Conservation (phyloP, 1,140 invertebrate genomes). For the Pygmarrhopalites habei region DNA sequence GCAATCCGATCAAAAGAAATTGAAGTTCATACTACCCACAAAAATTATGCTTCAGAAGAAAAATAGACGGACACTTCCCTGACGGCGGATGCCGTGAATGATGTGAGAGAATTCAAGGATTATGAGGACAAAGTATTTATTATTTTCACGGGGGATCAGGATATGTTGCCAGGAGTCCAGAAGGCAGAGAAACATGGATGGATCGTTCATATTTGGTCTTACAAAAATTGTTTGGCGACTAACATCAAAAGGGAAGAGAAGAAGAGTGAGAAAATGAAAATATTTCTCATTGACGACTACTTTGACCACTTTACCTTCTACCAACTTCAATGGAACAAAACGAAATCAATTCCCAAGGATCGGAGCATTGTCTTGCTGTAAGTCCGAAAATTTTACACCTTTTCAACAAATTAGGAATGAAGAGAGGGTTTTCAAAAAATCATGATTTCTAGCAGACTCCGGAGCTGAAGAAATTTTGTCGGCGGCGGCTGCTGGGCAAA, state of each 20-base stretch:
- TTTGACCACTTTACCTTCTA: constrained; percentile 27
- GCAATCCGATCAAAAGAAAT: constrained; percentile 25
- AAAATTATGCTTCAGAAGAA: constrained; percentile 22
- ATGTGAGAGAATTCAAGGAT: constrained; percentile 7
- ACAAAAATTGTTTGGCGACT: constrained; percentile 18
- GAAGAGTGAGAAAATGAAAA: background rate
- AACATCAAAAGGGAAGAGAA: background rate
- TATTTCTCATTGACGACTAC: constrained; percentile 27
- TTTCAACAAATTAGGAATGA: too few relatives aligned
- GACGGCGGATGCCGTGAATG: constrained; percentile 25
- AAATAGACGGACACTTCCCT: constrained; percentile 24
- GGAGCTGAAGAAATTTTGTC: too few relatives aligned
- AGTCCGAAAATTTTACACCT: too few relatives aligned
- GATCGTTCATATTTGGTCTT: constrained; percentile 31
- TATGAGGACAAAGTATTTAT: constrained; percentile 11
- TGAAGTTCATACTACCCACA: constrained; percentile 20
- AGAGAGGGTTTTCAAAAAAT: too few relatives aligned
- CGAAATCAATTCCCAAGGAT: constrained; percentile 22
- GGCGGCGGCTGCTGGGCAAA: too few relatives aligned
- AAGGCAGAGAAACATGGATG: constrained; percentile 25
- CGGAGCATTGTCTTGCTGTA: constrained; percentile 19
- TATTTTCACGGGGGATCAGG: constrained; percentile 27
- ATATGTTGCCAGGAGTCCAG: constrained; percentile 20
- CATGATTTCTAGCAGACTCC: too few relatives aligned
- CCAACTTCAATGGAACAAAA: constrained; percentile 4